phyloP scores from a whole-genome alignment of 1,140 invertebrate genomes.

The Frieseomelitta varia region DNA sequence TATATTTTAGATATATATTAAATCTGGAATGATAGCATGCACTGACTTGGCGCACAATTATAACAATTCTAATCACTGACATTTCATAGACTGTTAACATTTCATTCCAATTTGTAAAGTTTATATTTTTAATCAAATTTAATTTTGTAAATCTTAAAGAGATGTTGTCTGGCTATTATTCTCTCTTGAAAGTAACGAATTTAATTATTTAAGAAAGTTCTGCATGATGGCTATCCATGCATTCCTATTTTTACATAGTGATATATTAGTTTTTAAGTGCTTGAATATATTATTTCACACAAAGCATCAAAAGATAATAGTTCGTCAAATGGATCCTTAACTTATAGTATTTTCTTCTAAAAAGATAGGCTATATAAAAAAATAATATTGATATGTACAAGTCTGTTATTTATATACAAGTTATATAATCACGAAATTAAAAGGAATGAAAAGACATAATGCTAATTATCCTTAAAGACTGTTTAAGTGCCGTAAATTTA shows the following conservation, averaged over 20 bases:
- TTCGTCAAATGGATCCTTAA: neutral
- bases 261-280: slow-evolving; percentile 20
- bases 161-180: neutral
- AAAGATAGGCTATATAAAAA: neutral
- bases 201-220: slow-evolving; percentile 1
- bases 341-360: neutral
- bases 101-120: slow-evolving; percentile 8
- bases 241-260: slow-evolving; percentile 26
- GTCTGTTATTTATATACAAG: neutral
- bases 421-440: neutral
- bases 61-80: neutral
- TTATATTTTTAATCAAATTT: neutral
- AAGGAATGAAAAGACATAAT: neutral
- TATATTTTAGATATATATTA: neutral
- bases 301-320: neutral
- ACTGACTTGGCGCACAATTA: neutral
- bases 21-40: neutral
- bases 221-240: slow-evolving; percentile 18
- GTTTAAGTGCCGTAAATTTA: slow-evolving; percentile 25
- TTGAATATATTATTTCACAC: neutral
- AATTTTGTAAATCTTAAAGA: neutral
- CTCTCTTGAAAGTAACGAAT: neutral
- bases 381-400: slow-evolving; percentile 4
- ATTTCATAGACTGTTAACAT: slow-evolving; percentile 4
- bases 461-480: slow-evolving; percentile 13